Base-by-base conservation (phyloP, 1,140 invertebrate species). In the Melitaea cinxia region DNA sequence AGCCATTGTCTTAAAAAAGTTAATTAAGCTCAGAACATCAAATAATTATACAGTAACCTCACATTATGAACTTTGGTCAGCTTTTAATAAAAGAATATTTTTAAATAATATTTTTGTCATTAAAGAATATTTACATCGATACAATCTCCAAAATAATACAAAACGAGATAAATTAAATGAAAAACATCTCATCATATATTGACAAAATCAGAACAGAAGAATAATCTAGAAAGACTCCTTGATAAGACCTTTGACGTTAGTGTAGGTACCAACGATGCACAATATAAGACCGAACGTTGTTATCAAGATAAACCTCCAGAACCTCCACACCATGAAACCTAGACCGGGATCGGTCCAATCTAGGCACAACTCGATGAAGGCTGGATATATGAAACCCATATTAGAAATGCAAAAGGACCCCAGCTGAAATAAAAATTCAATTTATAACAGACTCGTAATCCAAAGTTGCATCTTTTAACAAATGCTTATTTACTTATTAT, bases 381-480 rank as follows among this genome's bases (percentile, higher is more conserved):
- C 95, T 1, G 97, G 97, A 75, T 97, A 95, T 80, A 98, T 96
- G 6, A 98, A 92, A 0, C 96, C 96, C 23, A 98, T 92, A 4
- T 95, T 95, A 3, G 96, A 96, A 12, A 96, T 93, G 52, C 95
- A 95, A 19, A 98, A 93, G 3, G 91, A 86, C 9, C 87, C 87
- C 0, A 89, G 58, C 85, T 89, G 37, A 10, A 23, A n/a, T n/a
- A n/a, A 26, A 49, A 17, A 12, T 47, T 2, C 21, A 2, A 15
- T 3, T 2, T 39, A 14, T 15, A 35, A 35, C 2, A n/a, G n/a
- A n/a, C n/a, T n/a, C n/a, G n/a, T n/a, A n/a, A n/a, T n/a, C n/a
- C n/a, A n/a, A n/a, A n/a, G n/a, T n/a, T n/a, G n/a, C n/a, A n/a
- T n/a, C n/a, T n/a, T n/a, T n/a, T n/a, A n/a, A n/a, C n/a, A n/a